Percentiles rank a stretch among this genome's conserved stretches.
These are phyloP conservation scores for Myiagra hebetior DNA, from an alignment of 2,113 vertebrate genomes.

Conservation along the genomic window DNA sequence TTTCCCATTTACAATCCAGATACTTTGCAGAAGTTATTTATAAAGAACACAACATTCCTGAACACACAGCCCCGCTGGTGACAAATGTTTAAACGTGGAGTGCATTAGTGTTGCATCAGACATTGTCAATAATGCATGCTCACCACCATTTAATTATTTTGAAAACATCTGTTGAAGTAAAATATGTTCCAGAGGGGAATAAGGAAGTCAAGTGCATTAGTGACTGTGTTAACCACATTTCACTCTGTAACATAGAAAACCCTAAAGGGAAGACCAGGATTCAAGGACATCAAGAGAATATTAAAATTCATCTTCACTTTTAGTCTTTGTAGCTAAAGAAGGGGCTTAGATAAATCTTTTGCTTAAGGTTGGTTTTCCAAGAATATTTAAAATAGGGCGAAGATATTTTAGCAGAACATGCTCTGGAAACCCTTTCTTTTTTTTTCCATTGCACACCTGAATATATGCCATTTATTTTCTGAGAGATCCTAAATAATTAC, in stretches of 20 bases:
- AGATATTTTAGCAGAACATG: neutral
- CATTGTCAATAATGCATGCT: constrained; percentile 74
- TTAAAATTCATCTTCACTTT: neutral
- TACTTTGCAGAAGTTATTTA: constrained; percentile 43
- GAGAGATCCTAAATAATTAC: neutral
- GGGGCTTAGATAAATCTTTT: neutral
- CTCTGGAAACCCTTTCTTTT: neutral
- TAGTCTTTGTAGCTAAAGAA: neutral
- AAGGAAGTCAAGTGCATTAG: constrained; percentile 49
- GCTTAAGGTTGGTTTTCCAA: neutral
- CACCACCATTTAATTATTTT: constrained; percentile 71
- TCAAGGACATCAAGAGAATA: neutral
- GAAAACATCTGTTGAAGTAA: constrained; percentile 75
- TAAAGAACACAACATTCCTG: constrained; percentile 53
- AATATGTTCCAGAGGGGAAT: constrained; percentile 60
- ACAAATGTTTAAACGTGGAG: constrained; percentile 61
- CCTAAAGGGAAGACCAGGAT: constrained; percentile 7
- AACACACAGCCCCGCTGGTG: constrained; percentile 31
- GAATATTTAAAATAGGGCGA: neutral
- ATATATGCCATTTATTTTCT: neutral
- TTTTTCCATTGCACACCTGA: neutral
- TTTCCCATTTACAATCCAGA: neutral
- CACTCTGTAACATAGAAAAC: neutral
- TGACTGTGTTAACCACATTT: constrained; percentile 41
- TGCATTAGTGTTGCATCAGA: constrained; percentile 66